A percentile compares a stretch with the other conserved stretches of the same genome.
These are phyloP conservation scores for Exocentrus adspersus DNA, from an alignment of 2,888 invertebrate species.

Conservation along the genomic window DNA sequence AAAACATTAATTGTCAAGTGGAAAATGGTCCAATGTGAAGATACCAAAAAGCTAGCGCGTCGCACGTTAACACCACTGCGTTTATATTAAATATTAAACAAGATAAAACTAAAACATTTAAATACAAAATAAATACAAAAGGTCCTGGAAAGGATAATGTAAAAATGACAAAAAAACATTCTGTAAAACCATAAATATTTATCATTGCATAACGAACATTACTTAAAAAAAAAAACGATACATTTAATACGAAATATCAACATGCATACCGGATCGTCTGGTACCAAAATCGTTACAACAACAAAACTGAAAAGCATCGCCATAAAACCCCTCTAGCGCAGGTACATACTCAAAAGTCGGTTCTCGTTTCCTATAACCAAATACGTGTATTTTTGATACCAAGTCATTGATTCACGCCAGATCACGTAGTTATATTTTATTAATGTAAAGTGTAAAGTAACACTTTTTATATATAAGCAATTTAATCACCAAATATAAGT, in stretches of 20 bases:
- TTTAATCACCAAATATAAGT: no score
- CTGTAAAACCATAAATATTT: constrained; percentile 24
- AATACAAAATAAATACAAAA: constrained; percentile 32
- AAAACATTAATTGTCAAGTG: no score
- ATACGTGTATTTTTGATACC: no score
- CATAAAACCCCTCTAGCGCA: constrained; percentile 18
- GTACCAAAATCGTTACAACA: constrained; percentile 29
- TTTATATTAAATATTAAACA: constrained; percentile 22
- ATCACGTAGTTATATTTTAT: neutral
- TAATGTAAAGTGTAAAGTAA: no score
- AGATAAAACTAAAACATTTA: constrained; percentile 19
- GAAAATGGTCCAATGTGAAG: no score
- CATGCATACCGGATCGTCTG: constrained; percentile 28
- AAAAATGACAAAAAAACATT: constrained; percentile 28
- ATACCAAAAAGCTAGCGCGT: no score
- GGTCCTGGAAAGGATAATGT: constrained; percentile 14
- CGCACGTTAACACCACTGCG: constrained; percentile 21
- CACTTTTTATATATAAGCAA: no score
- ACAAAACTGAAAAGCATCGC: constrained; percentile 28
- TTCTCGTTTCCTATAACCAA: neutral
- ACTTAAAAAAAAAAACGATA: constrained; percentile 29
- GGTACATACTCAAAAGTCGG: constrained; percentile 15
- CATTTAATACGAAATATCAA: constrained; percentile 28
- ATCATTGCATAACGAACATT: constrained; percentile 26
- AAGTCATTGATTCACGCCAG: no score